A percentile compares a stretch with the other conserved stretches of the same genome.
Conservation (phyloP, 2,113 vertebrate genomes). For the Hemicordylus capensis region DNA sequence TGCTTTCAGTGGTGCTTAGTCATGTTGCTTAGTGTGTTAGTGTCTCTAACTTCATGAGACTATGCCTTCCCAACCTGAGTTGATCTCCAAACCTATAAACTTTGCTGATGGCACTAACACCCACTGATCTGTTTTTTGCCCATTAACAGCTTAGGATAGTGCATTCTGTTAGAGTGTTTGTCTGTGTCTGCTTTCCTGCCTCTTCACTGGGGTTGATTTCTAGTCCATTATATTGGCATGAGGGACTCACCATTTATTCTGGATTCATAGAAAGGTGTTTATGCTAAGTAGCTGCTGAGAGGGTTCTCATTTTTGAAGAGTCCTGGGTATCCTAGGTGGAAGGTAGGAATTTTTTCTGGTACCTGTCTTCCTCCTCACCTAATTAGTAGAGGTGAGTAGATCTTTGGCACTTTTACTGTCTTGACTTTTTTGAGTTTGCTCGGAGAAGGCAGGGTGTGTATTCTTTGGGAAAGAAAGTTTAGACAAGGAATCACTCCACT, state of each 20-base stretch:
- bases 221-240: too few relatives aligned
- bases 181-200: background rate
- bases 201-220: background rate
- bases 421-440: background rate
- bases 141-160: background rate
- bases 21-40: too few relatives aligned
- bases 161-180: background rate
- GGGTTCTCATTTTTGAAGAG: background rate
- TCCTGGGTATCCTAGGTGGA: background rate
- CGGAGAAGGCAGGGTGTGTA: background rate
- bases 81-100: background rate
- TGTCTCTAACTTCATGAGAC: background rate
- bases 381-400: too few relatives aligned
- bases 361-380: background rate
- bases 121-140: background rate
- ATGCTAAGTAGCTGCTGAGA: background rate
- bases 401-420: background rate
- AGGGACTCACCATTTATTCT: too few relatives aligned
- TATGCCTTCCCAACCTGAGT: background rate
- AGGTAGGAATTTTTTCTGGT: background rate
- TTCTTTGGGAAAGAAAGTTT: too few relatives aligned
- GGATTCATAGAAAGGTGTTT: too few relatives aligned
- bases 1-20: too few relatives aligned
- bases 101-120: background rate
- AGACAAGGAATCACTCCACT: too few relatives aligned